Percentiles rank a stretch among this genome's conserved stretches.
These are phyloP conservation scores for Rhinopomastus cyanomelas DNA, from an alignment of 2,113 vertebrate species.

Conservation along the genomic window DNA sequence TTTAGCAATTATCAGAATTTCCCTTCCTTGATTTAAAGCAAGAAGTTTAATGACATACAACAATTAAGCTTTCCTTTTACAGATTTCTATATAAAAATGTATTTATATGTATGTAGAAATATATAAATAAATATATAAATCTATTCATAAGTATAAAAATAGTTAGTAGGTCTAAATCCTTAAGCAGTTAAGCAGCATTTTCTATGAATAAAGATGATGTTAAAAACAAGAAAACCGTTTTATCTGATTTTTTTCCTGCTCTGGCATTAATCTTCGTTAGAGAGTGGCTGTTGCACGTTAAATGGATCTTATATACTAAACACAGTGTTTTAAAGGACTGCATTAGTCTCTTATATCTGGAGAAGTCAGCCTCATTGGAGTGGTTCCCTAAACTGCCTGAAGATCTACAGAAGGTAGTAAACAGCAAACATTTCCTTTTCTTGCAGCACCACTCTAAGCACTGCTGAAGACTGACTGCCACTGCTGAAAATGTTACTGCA, in stretches of 20 bases:
- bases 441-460: not conserved
- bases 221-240: slow-evolving; percentile 41
- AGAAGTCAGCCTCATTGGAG: slow-evolving; percentile 30
- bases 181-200: slow-evolving; percentile 29
- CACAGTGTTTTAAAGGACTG: slow-evolving; percentile 36
- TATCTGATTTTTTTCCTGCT: slow-evolving; percentile 31
- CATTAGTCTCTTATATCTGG: slow-evolving; percentile 28
- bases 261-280: slow-evolving; percentile 50
- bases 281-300: not conserved
- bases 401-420: slow-evolving; percentile 1
- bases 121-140: too few species aligned
- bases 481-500: not conserved
- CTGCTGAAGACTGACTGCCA: not conserved
- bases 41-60: not conserved
- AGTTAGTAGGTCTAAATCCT: not conserved
- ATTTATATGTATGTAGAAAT: too few species aligned
- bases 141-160: slow-evolving; percentile 35
- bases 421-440: not conserved
- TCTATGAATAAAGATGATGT: slow-evolving; percentile 49
- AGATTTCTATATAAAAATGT: too few species aligned
- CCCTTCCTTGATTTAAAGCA: not conserved
- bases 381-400: not conserved
- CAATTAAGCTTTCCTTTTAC: not conserved
- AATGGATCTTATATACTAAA: slow-evolving; percentile 46
- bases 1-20: slow-evolving; percentile 12